phyloP scores from a whole-genome alignment of 2,888 invertebrate species.

The Anticlea derivata region DNA sequence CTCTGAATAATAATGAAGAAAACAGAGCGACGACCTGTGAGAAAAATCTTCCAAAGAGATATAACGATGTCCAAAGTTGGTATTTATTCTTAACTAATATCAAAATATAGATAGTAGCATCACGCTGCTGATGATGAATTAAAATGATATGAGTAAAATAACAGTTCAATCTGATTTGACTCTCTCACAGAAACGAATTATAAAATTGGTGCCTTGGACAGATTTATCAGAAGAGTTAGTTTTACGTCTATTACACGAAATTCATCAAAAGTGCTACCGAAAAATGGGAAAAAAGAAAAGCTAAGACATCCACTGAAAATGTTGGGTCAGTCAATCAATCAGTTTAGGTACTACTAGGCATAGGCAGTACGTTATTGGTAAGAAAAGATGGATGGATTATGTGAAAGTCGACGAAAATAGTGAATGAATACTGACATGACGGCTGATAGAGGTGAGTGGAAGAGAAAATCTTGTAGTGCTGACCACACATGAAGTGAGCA shows the following conservation, averaged over 20 bases:
- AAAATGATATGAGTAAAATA: background rate
- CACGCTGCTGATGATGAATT: too few relatives aligned
- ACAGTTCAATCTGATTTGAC: background rate
- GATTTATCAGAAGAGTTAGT: slow-evolving; percentile 17
- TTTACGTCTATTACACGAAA: background rate
- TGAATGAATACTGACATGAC: too few relatives aligned
- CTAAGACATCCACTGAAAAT: too few relatives aligned
- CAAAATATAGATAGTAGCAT: too few relatives aligned
- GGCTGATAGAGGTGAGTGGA: too few relatives aligned
- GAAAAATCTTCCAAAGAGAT: background rate
- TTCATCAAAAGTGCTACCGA: background rate
- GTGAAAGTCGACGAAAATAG: too few relatives aligned
- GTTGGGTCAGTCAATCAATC: too few relatives aligned
- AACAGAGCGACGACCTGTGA: background rate
- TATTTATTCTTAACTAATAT: background rate
- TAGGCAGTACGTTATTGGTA: too few relatives aligned
- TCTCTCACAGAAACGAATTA: slow-evolving; percentile 14
- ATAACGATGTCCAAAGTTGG: slow-evolving; percentile 1
- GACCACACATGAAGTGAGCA: too few relatives aligned
- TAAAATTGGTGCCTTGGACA: slow-evolving; percentile 8
- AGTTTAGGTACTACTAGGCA: too few relatives aligned
- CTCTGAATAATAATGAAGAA: slow-evolving; percentile 1
- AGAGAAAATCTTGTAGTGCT: too few relatives aligned
- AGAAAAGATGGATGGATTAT: too few relatives aligned
- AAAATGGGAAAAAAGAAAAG: background rate